phyloP scores from a whole-genome alignment of 2,797 vertebrate species.

The Spea hammondii region DNA sequence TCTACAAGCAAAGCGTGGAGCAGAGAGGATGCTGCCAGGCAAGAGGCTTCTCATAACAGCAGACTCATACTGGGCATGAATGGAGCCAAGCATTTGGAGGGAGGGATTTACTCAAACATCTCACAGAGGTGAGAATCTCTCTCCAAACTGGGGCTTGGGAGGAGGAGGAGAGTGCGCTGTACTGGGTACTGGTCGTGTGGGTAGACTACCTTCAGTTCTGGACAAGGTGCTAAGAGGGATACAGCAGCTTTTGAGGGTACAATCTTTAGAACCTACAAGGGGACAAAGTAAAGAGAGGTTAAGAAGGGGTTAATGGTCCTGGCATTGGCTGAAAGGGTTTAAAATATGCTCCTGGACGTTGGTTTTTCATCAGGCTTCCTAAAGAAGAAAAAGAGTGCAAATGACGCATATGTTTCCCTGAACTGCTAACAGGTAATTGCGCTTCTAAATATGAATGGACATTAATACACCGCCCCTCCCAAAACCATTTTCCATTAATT shows the following conservation, averaged over 20 bases:
- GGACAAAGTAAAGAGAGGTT: not conserved
- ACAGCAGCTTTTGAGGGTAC: not conserved
- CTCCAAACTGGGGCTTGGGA: conserved; percentile 6
- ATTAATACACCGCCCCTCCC: not conserved
- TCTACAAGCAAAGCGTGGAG: conserved; percentile 6
- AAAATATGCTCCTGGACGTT: not conserved
- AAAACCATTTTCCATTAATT: no score
- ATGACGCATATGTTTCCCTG: not conserved
- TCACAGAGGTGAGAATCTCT: conserved; percentile 34
- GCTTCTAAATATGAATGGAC: not conserved
- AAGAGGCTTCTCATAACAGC: conserved; percentile 9
- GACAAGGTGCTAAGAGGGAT: not conserved
- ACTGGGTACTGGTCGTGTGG: not conserved
- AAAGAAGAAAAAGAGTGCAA: not conserved
- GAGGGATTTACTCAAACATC: not conserved
- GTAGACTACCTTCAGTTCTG: not conserved
- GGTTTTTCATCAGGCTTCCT: not conserved
- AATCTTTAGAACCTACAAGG: not conserved
- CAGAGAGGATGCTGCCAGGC: not conserved
- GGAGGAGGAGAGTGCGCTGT: not conserved
- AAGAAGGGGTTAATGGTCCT: not conserved
- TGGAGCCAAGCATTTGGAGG: not conserved
- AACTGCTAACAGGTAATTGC: not conserved
- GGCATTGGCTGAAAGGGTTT: no score
- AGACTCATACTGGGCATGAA: conserved; percentile 7